These are phyloP conservation scores for Celastrina argiolus DNA, from an alignment of 2,888 invertebrate species.

Conservation along the genomic window DNA sequence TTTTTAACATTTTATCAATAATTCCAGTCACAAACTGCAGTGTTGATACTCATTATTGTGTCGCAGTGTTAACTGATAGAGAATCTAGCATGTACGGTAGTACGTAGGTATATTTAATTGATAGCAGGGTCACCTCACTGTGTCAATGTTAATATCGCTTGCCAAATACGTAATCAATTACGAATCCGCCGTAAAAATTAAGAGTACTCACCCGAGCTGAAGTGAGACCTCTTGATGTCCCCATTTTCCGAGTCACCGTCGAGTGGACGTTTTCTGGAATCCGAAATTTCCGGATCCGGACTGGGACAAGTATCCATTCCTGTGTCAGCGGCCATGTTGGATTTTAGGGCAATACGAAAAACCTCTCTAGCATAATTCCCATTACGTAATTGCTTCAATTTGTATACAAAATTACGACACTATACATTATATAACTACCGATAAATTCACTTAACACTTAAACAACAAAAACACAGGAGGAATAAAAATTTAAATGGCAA, in stretches of 20 bases:
- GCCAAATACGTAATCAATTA: constrained; percentile 65
- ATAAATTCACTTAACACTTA: constrained; percentile 71
- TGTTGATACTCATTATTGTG: constrained; percentile 55
- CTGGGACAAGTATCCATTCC: constrained; percentile 96
- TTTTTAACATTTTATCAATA: constrained; percentile 30
- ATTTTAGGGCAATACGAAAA: constrained; percentile 77
- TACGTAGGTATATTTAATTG: constrained; percentile 44
- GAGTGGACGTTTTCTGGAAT: constrained; percentile 93
- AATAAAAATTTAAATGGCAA: constrained; percentile 61
- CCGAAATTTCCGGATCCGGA: constrained; percentile 94
- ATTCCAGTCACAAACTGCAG: constrained; percentile 51
- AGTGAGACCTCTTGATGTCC: constrained; percentile 92
- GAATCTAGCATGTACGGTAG: constrained; percentile 67
- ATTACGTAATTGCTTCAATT: constrained; percentile 75
- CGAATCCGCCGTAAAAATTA: constrained; percentile 39
- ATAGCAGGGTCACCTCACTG: constrained; percentile 53
- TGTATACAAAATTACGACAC: constrained; percentile 68
- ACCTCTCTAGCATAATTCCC: constrained; percentile 78
- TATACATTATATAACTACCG: constrained; percentile 63
- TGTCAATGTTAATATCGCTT: constrained; percentile 71
- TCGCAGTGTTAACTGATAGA: constrained; percentile 72
- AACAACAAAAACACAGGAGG: constrained; percentile 61
- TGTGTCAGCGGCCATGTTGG: constrained; percentile 94
- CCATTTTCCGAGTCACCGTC: constrained; percentile 93
- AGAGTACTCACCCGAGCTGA: constrained; percentile 87